Conservation (phyloP, 1,140 invertebrate genomes). For the Dufourea novaeangliae region DNA sequence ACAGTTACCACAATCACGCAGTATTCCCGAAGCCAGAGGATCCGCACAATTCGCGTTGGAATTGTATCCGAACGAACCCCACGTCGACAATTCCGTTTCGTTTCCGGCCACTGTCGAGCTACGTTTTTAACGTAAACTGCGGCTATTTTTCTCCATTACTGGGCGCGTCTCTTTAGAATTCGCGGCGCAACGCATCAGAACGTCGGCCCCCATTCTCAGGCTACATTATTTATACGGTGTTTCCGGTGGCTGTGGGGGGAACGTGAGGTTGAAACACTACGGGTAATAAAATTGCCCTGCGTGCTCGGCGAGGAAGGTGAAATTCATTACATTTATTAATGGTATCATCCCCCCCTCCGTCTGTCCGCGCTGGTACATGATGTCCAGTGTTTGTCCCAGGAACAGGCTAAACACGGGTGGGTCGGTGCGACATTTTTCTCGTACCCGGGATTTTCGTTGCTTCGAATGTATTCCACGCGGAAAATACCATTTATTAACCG, state of each 20-base stretch:
- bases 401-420: background rate
- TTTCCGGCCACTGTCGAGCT: background rate
- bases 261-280: slow-evolving; percentile 9
- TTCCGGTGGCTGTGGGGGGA: slow-evolving; percentile 6
- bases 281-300: slow-evolving; percentile 33
- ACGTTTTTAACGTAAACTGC: slow-evolving; percentile 16
- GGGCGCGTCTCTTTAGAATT: slow-evolving; percentile 7
- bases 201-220: background rate
- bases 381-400: slow-evolving; percentile 1
- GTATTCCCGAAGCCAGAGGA: background rate
- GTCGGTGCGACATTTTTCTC: background rate
- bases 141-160: slow-evolving; percentile 21
- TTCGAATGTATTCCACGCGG: background rate
- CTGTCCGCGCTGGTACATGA: background rate
- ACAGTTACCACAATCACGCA: no score
- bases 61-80: slow-evolving; percentile 7
- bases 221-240: slow-evolving; percentile 34
- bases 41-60: background rate
- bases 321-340: slow-evolving; percentile 47
- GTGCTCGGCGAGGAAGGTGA: background rate
- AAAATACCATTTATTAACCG: background rate
- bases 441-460: background rate
- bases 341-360: background rate
- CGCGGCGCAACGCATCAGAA: slow-evolving; percentile 18
- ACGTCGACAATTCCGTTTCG: background rate